Evolutionary conservation across 2,797 vertebrate species (phyloP).

Genomic region (Takifugu rubripes): DNA sequence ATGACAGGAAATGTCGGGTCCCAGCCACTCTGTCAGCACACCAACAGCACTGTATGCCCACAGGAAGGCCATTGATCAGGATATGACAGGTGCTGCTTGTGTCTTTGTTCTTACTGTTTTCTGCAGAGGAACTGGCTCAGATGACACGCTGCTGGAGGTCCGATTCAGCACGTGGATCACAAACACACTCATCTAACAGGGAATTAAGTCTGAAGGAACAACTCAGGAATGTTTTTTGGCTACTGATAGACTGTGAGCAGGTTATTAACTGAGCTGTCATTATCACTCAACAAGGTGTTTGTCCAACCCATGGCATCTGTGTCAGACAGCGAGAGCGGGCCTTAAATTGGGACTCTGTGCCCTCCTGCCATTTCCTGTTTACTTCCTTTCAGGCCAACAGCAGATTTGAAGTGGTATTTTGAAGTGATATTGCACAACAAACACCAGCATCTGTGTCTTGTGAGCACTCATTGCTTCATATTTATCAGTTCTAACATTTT

Average conservation of each 20-base stretch:
- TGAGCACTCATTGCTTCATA: not conserved
- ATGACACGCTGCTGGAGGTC: too few relatives aligned
- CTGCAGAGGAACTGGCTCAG: too few relatives aligned
- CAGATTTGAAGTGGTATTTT: conserved; percentile 32
- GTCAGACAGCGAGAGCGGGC: conserved; percentile 29
- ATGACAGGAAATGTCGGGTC: conserved; percentile 43
- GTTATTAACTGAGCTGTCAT: conserved; percentile 59
- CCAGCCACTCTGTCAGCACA: conserved; percentile 27
- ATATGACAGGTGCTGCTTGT: conserved; percentile 37
- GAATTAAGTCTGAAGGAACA: too few relatives aligned
- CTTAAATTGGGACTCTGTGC: conserved; percentile 33
- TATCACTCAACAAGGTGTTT: conserved; percentile 54
- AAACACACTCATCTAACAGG: too few relatives aligned
- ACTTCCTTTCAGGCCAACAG: conserved; percentile 24
- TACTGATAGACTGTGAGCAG: not conserved
- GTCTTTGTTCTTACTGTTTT: conserved; percentile 8
- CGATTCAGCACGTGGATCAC: too few relatives aligned
- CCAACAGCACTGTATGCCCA: conserved; percentile 32
- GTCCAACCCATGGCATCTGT: conserved; percentile 55
- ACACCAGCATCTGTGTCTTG: conserved; percentile 1
- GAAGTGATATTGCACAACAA: conserved; percentile 34
- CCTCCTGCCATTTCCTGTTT: conserved; percentile 43
- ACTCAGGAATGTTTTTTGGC: too few relatives aligned
- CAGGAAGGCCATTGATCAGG: conserved; percentile 51
- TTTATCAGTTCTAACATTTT: not conserved